Evolutionary conservation across 2,888 invertebrate genomes (phyloP).

Genomic region (Sthenelais limicola): DNA sequence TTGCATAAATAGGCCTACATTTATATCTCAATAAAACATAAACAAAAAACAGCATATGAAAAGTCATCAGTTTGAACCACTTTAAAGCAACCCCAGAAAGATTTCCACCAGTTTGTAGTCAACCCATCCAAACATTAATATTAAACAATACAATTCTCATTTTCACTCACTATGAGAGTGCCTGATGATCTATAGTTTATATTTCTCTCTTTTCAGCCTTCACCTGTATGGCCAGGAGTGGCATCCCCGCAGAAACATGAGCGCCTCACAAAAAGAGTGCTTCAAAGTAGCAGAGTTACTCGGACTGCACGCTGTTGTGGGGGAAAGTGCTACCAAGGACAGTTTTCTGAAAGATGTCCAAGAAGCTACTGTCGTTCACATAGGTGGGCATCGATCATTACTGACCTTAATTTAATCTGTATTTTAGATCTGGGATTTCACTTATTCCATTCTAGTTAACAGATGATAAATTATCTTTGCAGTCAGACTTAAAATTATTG

Average conservation of each 20-base stretch:
- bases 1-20: no score
- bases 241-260: slow-evolving; percentile 54
- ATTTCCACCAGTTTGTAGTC: no score
- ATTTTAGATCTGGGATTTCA: no score
- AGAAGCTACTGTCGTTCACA: slow-evolving; percentile 64
- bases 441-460: no score
- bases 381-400: slow-evolving; percentile 56
- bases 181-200: background rate
- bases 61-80: no score
- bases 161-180: no score
- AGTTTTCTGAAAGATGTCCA: slow-evolving; percentile 59
- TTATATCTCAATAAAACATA: background rate
- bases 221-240: slow-evolving; percentile 59
- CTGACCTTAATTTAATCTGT: background rate
- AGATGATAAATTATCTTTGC: no score
- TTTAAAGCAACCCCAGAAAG: no score
- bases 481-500: no score
- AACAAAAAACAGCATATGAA: background rate
- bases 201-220: slow-evolving; percentile 52
- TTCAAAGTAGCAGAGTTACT: slow-evolving; percentile 58
- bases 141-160: no score
- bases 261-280: slow-evolving; percentile 58
- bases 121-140: no score
- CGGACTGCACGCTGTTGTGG: slow-evolving; percentile 58
- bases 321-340: slow-evolving; percentile 62